A percentile compares a stretch with the other conserved stretches of the same genome.
Conservation (phyloP, 2,888 invertebrate genomes). For the Lasioglossum figueresi region DNA sequence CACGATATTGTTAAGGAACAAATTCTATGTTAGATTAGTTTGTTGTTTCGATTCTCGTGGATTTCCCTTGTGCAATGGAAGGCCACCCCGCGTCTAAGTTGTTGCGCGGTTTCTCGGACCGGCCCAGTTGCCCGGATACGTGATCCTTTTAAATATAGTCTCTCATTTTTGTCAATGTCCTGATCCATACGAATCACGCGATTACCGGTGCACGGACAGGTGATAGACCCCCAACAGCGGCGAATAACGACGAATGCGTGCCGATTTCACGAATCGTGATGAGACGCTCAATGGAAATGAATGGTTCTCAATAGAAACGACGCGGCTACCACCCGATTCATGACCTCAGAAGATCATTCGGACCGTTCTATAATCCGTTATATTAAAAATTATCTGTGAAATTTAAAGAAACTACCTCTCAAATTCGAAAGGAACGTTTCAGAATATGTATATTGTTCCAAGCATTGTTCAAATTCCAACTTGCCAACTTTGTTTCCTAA, state of each 20-base stretch:
- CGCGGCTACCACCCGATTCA: not conserved
- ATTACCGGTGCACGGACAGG: conserved; percentile 32
- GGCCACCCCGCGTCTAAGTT: not conserved
- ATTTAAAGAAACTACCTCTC: not conserved
- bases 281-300: conserved; percentile 9
- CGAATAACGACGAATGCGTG: conserved; percentile 19
- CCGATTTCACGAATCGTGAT: conserved; percentile 45
- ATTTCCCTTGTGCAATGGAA: not conserved
- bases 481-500: not conserved
- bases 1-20: not conserved
- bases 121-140: conserved; percentile 8
- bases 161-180: not conserved
- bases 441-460: not conserved
- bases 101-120: not conserved
- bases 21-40: not conserved
- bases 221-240: conserved; percentile 45
- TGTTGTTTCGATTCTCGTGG: not conserved
- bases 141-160: not conserved
- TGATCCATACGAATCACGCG: not conserved
- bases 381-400: not conserved
- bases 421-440: not conserved
- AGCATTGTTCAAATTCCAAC: not conserved
- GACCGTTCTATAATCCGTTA: not conserved
- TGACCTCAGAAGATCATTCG: not conserved
- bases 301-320: not conserved